phyloP scores from a whole-genome alignment of 2,888 invertebrate genomes.

The Trichacis sp. region DNA sequence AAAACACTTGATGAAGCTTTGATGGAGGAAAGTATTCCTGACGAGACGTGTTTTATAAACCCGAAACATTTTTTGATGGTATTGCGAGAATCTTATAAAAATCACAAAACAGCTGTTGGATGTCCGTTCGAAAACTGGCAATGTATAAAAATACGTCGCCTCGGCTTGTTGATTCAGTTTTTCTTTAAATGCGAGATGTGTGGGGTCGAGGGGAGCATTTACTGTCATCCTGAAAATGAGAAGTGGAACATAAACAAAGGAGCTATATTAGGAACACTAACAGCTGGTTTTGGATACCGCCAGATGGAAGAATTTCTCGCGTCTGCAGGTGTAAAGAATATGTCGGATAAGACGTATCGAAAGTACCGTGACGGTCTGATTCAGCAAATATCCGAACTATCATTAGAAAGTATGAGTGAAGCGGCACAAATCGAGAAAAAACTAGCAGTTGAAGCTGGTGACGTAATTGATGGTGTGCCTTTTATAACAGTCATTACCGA shows the following conservation, averaged over 20 bases:
- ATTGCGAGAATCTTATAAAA: too few species aligned
- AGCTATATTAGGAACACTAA: slow-evolving; percentile 2
- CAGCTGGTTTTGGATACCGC: slow-evolving; percentile 18
- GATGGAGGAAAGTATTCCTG: too few species aligned
- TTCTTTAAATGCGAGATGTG: slow-evolving; percentile 17
- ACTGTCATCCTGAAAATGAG: background rate
- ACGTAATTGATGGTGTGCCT: background rate
- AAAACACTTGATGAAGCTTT: too few species aligned
- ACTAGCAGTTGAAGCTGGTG: slow-evolving; percentile 16
- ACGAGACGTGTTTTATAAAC: too few species aligned
- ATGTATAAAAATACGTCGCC: background rate
- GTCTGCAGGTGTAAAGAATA: slow-evolving; percentile 20
- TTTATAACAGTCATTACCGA: slow-evolving; percentile 28
- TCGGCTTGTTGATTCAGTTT: slow-evolving; percentile 6
- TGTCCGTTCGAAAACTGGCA: slow-evolving; percentile 10
- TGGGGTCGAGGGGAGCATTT: background rate
- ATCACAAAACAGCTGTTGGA: too few species aligned
- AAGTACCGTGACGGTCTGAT: background rate
- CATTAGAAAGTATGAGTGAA: slow-evolving; percentile 11
- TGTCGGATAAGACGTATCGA: slow-evolving; percentile 18
- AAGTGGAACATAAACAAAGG: background rate
- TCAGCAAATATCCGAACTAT: background rate
- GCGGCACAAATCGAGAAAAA: slow-evolving; percentile 21
- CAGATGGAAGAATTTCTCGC: slow-evolving; percentile 27
- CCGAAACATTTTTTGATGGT: too few species aligned